These are phyloP conservation scores for Malacoctenus gilli DNA, from an alignment of 2,797 vertebrate species.

Conservation along the genomic window DNA sequence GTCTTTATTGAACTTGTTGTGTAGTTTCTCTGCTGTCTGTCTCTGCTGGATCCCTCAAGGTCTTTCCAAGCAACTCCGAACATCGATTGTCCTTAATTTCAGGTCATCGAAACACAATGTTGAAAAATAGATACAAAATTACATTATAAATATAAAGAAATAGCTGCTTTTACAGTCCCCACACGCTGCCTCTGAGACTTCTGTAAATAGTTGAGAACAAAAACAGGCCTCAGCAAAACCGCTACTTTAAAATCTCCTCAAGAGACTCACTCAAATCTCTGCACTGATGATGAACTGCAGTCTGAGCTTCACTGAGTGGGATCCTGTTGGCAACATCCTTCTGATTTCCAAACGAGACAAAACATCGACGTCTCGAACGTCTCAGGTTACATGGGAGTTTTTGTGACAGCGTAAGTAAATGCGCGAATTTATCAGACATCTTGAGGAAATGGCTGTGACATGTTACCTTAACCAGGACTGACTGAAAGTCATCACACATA, in stretches of 20 bases:
- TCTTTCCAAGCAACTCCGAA: background rate
- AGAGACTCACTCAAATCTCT: conserved; percentile 17
- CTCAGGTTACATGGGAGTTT: too few species aligned
- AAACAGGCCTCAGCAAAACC: conserved; percentile 30
- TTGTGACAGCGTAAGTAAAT: too few species aligned
- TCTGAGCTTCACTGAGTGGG: conserved; percentile 12
- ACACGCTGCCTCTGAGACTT: conserved; percentile 15
- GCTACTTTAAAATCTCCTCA: conserved; percentile 15
- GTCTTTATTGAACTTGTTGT: too few species aligned
- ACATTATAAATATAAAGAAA: conserved; percentile 23
- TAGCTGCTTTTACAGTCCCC: conserved; percentile 5
- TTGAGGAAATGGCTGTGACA: too few species aligned
- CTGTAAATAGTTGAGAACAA: conserved; percentile 47
- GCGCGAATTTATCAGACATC: too few species aligned
- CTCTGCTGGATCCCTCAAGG: too few species aligned
- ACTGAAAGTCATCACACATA: too few species aligned
- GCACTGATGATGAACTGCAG: conserved; percentile 32
- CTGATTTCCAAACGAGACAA: conserved; percentile 17
- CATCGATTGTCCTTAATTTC: background rate
- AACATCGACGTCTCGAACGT: too few species aligned
- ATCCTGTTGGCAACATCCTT: conserved; percentile 8
- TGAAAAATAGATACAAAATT: conserved; percentile 9
- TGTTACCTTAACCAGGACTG: too few species aligned
- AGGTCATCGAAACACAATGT: background rate
- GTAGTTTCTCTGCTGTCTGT: too few species aligned